phyloP scores from a whole-genome alignment of 2,113 vertebrate species.

The Megaceryle torquata region DNA sequence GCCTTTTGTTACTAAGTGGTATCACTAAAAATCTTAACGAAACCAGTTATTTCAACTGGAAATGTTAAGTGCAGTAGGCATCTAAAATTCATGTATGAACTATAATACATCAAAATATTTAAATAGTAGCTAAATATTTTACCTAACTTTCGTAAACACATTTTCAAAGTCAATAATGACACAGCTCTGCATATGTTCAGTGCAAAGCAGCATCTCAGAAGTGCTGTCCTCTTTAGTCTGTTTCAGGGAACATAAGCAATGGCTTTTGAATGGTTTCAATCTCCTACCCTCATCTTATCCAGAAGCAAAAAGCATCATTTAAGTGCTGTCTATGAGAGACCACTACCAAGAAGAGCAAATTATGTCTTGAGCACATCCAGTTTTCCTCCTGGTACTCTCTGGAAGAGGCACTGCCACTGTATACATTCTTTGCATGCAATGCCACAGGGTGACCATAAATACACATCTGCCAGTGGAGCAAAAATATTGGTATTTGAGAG shows the following conservation, averaged over 20 bases:
- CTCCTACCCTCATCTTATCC: neutral
- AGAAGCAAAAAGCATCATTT: neutral
- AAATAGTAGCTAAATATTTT: conserved; percentile 35
- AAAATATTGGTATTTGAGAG: neutral
- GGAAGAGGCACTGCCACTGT: neutral
- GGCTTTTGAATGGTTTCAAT: neutral
- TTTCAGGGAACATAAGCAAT: neutral
- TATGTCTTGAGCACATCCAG: neutral
- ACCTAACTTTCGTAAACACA: neutral
- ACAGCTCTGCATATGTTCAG: neutral
- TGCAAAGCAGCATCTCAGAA: neutral
- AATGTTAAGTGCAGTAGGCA: conserved; percentile 2
- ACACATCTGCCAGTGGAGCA: neutral
- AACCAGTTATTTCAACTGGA: conserved; percentile 29
- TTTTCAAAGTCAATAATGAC: neutral
- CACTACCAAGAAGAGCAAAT: neutral
- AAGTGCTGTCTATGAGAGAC: neutral
- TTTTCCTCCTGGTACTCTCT: neutral
- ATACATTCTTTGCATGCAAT: neutral
- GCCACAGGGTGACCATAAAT: neutral
- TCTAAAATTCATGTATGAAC: neutral
- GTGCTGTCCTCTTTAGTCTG: neutral
- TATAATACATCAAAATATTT: conserved; percentile 19
- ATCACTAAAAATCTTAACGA: conserved; percentile 23
- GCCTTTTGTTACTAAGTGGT: conserved; percentile 33